These are phyloP conservation scores for Plumapathes pennacea DNA, from an alignment of 92 coral and sea anemone genomes.

Conservation along the genomic window DNA sequence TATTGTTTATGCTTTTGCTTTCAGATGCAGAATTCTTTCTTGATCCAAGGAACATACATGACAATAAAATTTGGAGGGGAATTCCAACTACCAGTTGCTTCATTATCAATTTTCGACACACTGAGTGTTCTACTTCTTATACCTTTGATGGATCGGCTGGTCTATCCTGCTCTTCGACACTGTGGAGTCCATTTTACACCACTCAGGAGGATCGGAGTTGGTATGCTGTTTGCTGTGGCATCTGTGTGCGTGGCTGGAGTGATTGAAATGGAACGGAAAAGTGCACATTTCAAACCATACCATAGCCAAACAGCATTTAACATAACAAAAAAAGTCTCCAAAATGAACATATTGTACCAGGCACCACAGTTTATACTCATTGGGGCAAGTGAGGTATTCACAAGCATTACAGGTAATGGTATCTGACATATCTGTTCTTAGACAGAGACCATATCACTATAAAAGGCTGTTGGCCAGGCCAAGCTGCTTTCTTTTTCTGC, in stretches of 20 bases:
- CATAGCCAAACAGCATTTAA: conserved; percentile 24
- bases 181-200: conserved; percentile 52
- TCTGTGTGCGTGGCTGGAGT: conserved; percentile 59
- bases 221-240: conserved; percentile 48
- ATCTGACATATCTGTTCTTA: not conserved
- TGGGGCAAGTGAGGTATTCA: conserved; percentile 89
- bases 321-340: conserved; percentile 39
- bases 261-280: conserved; percentile 58
- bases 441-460: not conserved
- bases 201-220: conserved; percentile 65
- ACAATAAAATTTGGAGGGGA: conserved; percentile 25
- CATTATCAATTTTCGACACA: conserved; percentile 33
- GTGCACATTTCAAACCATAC: not conserved
- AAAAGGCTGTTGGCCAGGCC: no score
- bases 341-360: conserved; percentile 76
- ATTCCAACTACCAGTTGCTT: conserved; percentile 25
- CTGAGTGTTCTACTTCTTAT: conserved; percentile 24
- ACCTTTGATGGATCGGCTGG: conserved; percentile 58
- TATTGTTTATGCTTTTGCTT: not conserved
- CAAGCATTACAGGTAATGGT: conserved; percentile 68
- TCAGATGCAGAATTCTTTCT: conserved; percentile 82
- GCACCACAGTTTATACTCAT: conserved; percentile 81
- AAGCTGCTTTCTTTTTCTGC: no score
- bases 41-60: conserved; percentile 91
- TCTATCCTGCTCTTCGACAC: conserved; percentile 57